Conservation (phyloP, 92 coral and sea anemone genomes). For the Palythoa heliodiscus region DNA sequence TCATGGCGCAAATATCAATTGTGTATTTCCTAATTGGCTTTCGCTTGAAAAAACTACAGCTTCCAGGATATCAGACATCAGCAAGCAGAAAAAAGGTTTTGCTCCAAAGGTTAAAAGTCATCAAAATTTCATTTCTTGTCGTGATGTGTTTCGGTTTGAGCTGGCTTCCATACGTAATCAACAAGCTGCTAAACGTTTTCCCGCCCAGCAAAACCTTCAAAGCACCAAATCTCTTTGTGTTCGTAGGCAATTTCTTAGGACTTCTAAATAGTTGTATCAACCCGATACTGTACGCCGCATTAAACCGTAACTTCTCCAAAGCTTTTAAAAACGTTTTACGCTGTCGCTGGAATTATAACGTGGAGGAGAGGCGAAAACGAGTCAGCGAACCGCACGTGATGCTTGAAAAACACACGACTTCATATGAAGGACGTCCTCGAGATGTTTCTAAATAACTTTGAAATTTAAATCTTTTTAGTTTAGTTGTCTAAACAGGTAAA, state of each 20-base stretch:
- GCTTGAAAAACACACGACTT: constrained; percentile 3
- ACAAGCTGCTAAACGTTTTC: constrained; percentile 77
- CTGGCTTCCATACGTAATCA: constrained; percentile 82
- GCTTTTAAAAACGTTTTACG: constrained; percentile 76
- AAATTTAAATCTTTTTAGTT: too few relatives aligned
- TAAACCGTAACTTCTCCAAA: constrained; percentile 70
- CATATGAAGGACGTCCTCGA: background rate
- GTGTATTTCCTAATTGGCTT: constrained; percentile 69
- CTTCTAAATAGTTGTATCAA: constrained; percentile 76
- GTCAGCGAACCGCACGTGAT: constrained; percentile 13
- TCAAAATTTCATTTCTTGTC: constrained; percentile 76
- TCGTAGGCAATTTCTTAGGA: constrained; percentile 75
- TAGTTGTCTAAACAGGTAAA: too few relatives aligned
- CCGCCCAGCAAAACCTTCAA: constrained; percentile 59
- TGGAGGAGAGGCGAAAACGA: constrained; percentile 67
- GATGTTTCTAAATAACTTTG: background rate
- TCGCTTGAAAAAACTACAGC: constrained; percentile 71
- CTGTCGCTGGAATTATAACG: constrained; percentile 71
- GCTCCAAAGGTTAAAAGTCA: constrained; percentile 69
- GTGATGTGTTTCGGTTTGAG: constrained; percentile 70
- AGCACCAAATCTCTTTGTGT: constrained; percentile 69
- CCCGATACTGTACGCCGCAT: constrained; percentile 75
- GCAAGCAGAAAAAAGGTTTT: constrained; percentile 62
- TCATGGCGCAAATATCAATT: constrained; percentile 71
- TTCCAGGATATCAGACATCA: constrained; percentile 75